A percentile compares a stretch with the other conserved stretches of the same genome.
Evolutionary conservation across 2,888 invertebrate species (phyloP).

Genomic region (Habroteleia sp.): DNA sequence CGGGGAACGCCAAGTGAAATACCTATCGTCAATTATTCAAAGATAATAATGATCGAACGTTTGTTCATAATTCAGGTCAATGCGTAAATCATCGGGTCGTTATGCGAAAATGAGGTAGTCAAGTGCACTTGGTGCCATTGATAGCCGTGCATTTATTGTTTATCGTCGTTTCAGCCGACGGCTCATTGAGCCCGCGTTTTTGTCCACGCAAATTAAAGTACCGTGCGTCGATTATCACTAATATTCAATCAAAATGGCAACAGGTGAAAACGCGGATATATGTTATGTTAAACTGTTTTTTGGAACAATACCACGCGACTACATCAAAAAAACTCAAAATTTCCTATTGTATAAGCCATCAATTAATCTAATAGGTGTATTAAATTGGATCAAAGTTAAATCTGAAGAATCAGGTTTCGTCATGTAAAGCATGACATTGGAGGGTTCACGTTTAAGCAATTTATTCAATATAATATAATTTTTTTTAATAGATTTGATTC

Average conservation of each 20-base stretch:
- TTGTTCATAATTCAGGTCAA: conserved; percentile 64
- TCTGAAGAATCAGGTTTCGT: no score
- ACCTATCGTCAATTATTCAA: conserved; percentile 63
- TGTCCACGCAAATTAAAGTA: conserved; percentile 32
- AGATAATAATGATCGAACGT: conserved; percentile 61
- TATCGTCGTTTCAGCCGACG: conserved; percentile 33
- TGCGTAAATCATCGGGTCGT: conserved; percentile 65
- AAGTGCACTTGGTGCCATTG: conserved; percentile 56
- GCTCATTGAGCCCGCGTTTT: conserved; percentile 37
- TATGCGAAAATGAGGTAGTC: conserved; percentile 62
- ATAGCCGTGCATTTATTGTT: conserved; percentile 51
- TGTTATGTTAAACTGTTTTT: background rate
- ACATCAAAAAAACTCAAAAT: background rate
- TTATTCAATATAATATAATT: no score
- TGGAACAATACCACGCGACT: no score
- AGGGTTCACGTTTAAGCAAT: no score
- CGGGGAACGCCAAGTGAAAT: conserved; percentile 34
- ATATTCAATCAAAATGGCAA: conserved; percentile 45
- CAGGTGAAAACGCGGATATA: conserved; percentile 29
- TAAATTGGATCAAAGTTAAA: no score
- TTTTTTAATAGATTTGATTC: no score
- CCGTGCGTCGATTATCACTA: conserved; percentile 34
- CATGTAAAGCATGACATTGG: no score
- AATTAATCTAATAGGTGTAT: no score
- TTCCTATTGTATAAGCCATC: no score